Base-by-base conservation (phyloP, 2,797 vertebrate genomes). In the Lates japonicus region DNA sequence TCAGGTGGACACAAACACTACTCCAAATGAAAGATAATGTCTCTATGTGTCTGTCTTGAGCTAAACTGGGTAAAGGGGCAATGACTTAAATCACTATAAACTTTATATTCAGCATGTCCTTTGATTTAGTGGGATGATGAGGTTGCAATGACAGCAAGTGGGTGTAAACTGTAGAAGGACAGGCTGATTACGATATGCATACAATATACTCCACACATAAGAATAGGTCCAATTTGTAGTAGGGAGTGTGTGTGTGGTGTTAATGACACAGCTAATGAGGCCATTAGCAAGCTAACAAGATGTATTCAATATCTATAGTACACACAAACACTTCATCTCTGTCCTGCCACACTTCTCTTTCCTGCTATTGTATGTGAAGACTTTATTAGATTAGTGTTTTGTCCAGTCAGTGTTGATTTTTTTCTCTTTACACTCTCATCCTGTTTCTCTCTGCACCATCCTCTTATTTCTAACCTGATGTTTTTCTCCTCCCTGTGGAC, bases 201-300 rank as follows among this genome's bases (percentile, higher is more conserved):
- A 22, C 13, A 4, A 7, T 57, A 39, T 19, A 48, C 31, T 31
- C 13, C 2, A 9, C 7, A 55, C 4, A 31, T 17, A 19, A 25
- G 22, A 5, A 42, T 70, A 33, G 37, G 13, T 17, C 22, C 10
- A 8, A 46, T 58, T 70, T 42, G 22, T 29, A 46, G 48, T 51
- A 63, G 11, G 11, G 37, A 42, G 22, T 33, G 35, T 60, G 16
- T 63, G 16, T 63, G 44, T 64, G 41, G 10, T 62, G 46, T 35
- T 51, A 76, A 83, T 81, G 66, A 39, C 7, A 78, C 17, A 59
- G 55, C 37, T 79, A 78, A 78, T 66, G 68, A 79, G 60, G 35
- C 65, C 20, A 70, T 74, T 66, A 74, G 35, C 22, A 58, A 51
- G 61, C 51, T 66, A 78, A 74, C 63, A 17, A 66, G 16, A 72